Evolutionary conservation across 2,888 invertebrate genomes (phyloP).

Genomic region (Merodon equestris): DNA sequence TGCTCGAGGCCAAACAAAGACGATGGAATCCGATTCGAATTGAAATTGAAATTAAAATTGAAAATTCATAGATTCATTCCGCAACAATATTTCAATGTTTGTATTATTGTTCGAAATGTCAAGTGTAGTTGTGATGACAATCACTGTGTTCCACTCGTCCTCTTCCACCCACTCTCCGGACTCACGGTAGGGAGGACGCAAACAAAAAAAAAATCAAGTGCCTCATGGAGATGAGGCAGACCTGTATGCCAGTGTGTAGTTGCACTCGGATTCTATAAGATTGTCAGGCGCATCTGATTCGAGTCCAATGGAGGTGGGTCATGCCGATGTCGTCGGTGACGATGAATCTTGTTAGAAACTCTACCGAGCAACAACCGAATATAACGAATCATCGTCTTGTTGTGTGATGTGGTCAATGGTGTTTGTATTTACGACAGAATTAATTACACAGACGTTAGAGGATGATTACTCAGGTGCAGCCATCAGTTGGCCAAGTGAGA

Average conservation of each 20-base stretch:
- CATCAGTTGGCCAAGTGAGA: not conserved
- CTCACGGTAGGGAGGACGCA: not conserved
- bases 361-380: not conserved
- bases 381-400: not conserved
- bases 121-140: slow-evolving; percentile 58
- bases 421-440: not conserved
- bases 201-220: slow-evolving; percentile 22
- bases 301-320: slow-evolving; percentile 18
- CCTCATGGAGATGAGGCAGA: slow-evolving; percentile 37
- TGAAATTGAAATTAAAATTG: slow-evolving; percentile 31
- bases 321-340: slow-evolving; percentile 12
- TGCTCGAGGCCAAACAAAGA: slow-evolving; percentile 17
- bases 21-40: slow-evolving; percentile 32
- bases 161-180: not conserved
- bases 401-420: not conserved
- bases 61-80: slow-evolving; percentile 56
- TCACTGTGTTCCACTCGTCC: slow-evolving; percentile 14
- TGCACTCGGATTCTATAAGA: no score
- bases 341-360: slow-evolving; percentile 26
- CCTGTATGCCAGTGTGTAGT: slow-evolving; percentile 22
- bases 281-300: slow-evolving; percentile 13
- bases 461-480: slow-evolving; percentile 5
- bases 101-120: slow-evolving; percentile 57
- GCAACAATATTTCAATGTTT: slow-evolving; percentile 32
- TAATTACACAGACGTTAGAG: not conserved